Conservation (phyloP, 2,888 invertebrate genomes). For the Sussaba pulchella region DNA sequence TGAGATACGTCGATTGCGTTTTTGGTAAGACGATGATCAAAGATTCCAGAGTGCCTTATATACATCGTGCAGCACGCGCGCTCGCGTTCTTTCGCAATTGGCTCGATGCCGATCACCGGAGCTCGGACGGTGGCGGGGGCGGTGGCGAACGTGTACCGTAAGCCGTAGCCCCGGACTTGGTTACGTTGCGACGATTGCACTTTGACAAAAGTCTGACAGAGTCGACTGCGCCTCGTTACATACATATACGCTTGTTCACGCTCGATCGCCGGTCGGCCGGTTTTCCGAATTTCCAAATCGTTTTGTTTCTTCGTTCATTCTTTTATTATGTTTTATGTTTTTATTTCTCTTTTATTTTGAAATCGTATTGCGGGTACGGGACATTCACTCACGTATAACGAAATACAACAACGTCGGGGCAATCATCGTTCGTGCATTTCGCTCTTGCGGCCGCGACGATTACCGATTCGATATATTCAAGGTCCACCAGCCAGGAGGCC, state of each 20-base stretch:
- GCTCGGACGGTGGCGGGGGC: not conserved
- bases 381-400: not conserved
- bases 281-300: constrained; percentile 32
- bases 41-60: constrained; percentile 67
- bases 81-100: constrained; percentile 63
- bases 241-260: constrained; percentile 3
- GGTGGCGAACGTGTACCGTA: constrained; percentile 1
- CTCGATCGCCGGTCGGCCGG: constrained; percentile 12
- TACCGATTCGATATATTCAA: constrained; percentile 36
- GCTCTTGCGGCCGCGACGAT: constrained; percentile 27
- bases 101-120: constrained; percentile 48
- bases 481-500: constrained; percentile 12
- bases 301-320: constrained; percentile 12
- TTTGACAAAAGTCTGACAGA: constrained; percentile 57
- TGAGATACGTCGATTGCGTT: constrained; percentile 35
- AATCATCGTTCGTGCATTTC: constrained; percentile 18
- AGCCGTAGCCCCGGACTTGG: constrained; percentile 25
- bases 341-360: no score
- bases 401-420: not conserved
- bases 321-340: no score
- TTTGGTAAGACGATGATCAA: constrained; percentile 55
- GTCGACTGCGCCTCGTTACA: not conserved
- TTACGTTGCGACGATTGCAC: constrained; percentile 56
- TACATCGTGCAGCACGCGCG: constrained; percentile 38
- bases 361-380: not conserved